A percentile compares a stretch with the other conserved stretches of the same genome.
These are phyloP conservation scores for Palythoa heliodiscus DNA, from an alignment of 92 coral and sea anemone species.

Conservation along the genomic window DNA sequence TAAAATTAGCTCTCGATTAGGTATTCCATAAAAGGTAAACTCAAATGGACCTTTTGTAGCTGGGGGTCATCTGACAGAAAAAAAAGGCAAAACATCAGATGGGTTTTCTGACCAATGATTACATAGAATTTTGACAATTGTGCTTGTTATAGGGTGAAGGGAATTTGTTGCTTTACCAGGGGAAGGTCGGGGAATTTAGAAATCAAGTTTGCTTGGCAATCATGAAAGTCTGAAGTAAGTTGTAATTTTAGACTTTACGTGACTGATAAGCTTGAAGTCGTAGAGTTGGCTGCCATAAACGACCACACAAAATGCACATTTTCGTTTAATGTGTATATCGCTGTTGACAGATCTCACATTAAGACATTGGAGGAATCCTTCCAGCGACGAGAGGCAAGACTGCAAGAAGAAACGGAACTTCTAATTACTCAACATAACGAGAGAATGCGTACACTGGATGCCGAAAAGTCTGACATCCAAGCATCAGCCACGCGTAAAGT, in stretches of 20 bases:
- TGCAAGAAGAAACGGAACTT: conserved; percentile 87
- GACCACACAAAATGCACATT: not conserved
- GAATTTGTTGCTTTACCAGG: too few relatives aligned
- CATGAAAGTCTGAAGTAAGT: too few relatives aligned
- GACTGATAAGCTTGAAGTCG: not conserved
- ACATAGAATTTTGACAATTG: too few relatives aligned
- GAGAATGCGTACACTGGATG: conserved; percentile 68
- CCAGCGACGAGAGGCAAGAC: conserved; percentile 90
- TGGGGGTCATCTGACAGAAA: too few relatives aligned
- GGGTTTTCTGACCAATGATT: too few relatives aligned
- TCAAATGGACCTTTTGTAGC: too few relatives aligned
- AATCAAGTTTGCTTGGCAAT: too few relatives aligned
- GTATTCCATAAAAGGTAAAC: too few relatives aligned
- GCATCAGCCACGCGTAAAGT: conserved; percentile 67
- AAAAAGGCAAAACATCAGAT: too few relatives aligned
- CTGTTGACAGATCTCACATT: conserved; percentile 71
- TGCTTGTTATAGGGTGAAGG: too few relatives aligned
- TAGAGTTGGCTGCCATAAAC: not conserved
- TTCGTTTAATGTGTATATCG: not conserved
- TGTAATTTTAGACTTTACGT: not conserved
- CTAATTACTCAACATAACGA: conserved; percentile 81
- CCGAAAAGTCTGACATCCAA: conserved; percentile 80
- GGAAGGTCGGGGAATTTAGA: too few relatives aligned
- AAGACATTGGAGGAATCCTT: conserved; percentile 90
- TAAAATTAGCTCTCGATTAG: too few relatives aligned